Conservation (phyloP, 2,113 vertebrate genomes). For the Butorides virescens region DNA sequence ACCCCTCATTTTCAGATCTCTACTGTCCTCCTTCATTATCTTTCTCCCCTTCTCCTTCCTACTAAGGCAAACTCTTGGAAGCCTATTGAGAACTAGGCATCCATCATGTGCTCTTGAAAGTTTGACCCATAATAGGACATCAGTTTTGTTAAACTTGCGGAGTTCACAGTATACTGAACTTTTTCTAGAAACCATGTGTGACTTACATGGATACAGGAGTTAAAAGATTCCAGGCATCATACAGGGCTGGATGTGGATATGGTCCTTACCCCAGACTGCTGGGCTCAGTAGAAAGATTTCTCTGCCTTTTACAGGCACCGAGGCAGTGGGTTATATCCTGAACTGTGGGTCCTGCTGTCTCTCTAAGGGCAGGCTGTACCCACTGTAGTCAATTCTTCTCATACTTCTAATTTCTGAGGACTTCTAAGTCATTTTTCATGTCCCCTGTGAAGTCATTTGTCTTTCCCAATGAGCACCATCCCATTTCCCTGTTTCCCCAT, state of each 20-base stretch:
- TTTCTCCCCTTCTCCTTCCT: neutral
- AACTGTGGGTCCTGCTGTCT: neutral
- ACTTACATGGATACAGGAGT: neutral
- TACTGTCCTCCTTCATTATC: neutral
- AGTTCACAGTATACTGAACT: neutral
- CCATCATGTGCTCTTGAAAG: neutral
- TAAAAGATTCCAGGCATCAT: neutral
- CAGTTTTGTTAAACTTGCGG: neutral
- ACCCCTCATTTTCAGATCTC: neutral
- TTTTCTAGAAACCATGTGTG: neutral
- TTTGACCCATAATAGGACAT: neutral
- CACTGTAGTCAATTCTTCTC: neutral
- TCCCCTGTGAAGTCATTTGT: neutral
- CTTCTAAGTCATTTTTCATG: neutral
- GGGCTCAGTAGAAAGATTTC: neutral
- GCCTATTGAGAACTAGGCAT: neutral
- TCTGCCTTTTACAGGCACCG: neutral
- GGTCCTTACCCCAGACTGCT: neutral
- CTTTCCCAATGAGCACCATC: neutral
- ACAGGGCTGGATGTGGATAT: neutral
- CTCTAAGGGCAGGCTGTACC: neutral
- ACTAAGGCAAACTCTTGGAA: neutral
- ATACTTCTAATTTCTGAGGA: neutral
- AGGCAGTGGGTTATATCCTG: neutral
- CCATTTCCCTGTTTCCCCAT: neutral